Percentiles rank a stretch among this genome's conserved stretches.
Conservation (phyloP, 1,140 invertebrate genomes). For the Ceratosolen fusciceps region DNA sequence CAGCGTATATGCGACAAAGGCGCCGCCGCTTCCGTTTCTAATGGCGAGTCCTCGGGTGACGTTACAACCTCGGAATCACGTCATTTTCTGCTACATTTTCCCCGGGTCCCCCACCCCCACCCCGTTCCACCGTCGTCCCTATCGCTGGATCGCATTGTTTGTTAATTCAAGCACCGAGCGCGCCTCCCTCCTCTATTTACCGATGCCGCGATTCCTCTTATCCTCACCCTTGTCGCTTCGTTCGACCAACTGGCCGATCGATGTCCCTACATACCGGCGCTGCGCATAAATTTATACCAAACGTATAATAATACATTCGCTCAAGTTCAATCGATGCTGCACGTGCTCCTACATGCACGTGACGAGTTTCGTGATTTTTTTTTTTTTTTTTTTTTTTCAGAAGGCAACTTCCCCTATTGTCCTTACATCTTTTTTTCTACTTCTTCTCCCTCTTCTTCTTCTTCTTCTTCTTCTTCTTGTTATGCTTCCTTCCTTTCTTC, state of each 20-base stretch:
- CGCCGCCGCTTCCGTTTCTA: slow-evolving; percentile 22
- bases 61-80: background rate
- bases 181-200: slow-evolving; percentile 4
- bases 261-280: background rate
- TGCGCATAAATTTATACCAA: background rate
- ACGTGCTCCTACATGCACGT: too few species aligned
- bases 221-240: background rate
- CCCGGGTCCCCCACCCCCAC: too few species aligned
- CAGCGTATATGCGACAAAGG: background rate
- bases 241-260: slow-evolving; percentile 1
- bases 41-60: background rate
- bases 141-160: slow-evolving; percentile 4
- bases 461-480: too few species aligned
- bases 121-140: too few species aligned
- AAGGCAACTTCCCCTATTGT: too few species aligned
- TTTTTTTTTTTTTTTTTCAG: too few species aligned
- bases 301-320: too few species aligned
- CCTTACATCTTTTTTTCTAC: too few species aligned
- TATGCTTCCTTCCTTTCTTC: too few species aligned
- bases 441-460: too few species aligned
- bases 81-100: background rate
- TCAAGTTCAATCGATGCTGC: background rate
- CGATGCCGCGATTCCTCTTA: background rate
- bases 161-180: slow-evolving; percentile 21
- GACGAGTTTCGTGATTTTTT: too few species aligned